Evolutionary conservation across 2,113 vertebrate species (phyloP), one percentile per base, ranked within the genome.

Genomic region (Mormyrus iriodes): DNA sequence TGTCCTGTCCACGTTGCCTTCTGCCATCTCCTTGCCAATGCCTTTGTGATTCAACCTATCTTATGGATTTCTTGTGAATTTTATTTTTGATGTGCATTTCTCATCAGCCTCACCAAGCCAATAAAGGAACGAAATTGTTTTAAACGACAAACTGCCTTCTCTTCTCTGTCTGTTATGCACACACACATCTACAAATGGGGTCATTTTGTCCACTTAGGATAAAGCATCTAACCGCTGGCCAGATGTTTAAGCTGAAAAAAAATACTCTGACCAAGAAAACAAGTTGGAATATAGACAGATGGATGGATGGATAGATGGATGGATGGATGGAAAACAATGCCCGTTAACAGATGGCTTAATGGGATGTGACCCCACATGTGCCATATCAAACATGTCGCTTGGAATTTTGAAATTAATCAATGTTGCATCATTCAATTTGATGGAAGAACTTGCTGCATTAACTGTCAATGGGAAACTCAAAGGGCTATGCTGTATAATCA

Each of bases 71-170:
- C 95, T 97, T 97, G 97, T 98, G 97, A 96, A 97, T 96, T 97
- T 96, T 93, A 94, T 96, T 96, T 97, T 96, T 96, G 96, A 98
- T 98, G 97, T 99, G 97, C 97, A 97, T 97, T 98, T 98, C 96
- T 97, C 97, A 97, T 98, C 97, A 97, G 97, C 96, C 97, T 98
- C 97, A 97, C 97, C 96, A 97, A 98, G 96, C 97, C 97, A 99
- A 99, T 99, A 99, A 99, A 99, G 97, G 97, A 97, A 98, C n/a
- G n/a, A 98, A 97, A 95, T 93, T 98, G 96, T 98, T 98, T 97
- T 96, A 97, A 97, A 96, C 92, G 90, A 91, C 73, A 39, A 87
- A 88, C 85, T 86, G 79, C 69, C 58, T 88, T 79, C 85, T 51
- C 58, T 51, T 58, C 27, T 84, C 53, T 90, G 19, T 48, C 86